These are phyloP conservation scores for Colostygia pectinataria DNA, from an alignment of 2,888 invertebrate species.

Conservation along the genomic window DNA sequence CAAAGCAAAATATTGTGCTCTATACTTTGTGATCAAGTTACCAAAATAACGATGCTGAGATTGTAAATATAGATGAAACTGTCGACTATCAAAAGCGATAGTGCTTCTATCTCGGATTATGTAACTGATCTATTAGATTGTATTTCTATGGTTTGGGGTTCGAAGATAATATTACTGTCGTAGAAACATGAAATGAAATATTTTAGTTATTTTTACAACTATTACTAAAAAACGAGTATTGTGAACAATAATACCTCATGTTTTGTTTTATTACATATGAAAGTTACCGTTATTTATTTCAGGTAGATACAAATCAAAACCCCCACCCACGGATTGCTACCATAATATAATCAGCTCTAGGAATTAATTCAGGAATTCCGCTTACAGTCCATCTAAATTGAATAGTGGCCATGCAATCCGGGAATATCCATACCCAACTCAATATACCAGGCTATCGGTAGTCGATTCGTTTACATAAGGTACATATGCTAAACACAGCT, in stretches of 20 bases:
- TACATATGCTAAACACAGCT: conserved; percentile 46
- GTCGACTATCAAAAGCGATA: conserved; percentile 11
- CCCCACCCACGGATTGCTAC: conserved; percentile 1
- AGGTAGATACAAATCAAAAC: conserved; percentile 3
- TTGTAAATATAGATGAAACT: conserved; percentile 9
- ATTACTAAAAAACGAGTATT: too few relatives aligned
- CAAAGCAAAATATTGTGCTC: conserved; percentile 11
- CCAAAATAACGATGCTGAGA: conserved; percentile 8
- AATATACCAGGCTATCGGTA: conserved; percentile 43
- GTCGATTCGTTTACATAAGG: conserved; percentile 47
- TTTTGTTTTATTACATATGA: too few relatives aligned
- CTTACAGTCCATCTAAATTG: conserved; percentile 26
- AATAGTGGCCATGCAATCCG: conserved; percentile 26
- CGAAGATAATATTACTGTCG: not conserved
- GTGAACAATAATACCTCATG: too few relatives aligned
- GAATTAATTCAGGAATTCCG: conserved; percentile 11
- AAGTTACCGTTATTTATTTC: too few relatives aligned
- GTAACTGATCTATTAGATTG: conserved; percentile 7
- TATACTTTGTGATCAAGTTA: conserved; percentile 18
- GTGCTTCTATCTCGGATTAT: conserved; percentile 8
- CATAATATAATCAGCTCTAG: conserved; percentile 10
- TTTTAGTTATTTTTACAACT: too few relatives aligned
- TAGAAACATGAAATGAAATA: conserved; percentile 3
- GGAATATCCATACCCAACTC: conserved; percentile 36
- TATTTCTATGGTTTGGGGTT: conserved; percentile 5